phyloP scores from a whole-genome alignment of 2,797 vertebrate genomes.

The Darevskia mixta region DNA sequence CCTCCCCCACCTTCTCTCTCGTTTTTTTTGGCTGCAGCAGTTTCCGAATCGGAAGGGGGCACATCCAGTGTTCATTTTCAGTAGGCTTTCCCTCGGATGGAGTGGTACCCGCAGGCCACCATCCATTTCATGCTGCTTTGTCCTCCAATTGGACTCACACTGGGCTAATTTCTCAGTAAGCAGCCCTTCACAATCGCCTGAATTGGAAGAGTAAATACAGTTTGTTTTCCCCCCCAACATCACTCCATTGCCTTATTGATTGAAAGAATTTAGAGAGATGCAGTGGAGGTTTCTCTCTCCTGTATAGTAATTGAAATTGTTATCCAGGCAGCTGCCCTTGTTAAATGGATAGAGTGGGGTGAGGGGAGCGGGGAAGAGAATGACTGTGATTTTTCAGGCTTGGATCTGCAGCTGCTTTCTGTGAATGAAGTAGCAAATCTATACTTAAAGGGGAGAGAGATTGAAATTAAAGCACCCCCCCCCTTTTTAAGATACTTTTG shows the following conservation, averaged over 20 bases:
- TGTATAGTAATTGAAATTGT: slow-evolving; percentile 15
- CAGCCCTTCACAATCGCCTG: background rate
- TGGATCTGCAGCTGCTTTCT: background rate
- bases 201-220: slow-evolving; percentile 13
- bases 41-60: background rate
- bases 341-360: background rate
- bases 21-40: background rate
- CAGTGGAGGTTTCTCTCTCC: background rate
- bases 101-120: background rate
- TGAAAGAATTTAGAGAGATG: background rate
- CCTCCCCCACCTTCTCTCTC: fast-evolving
- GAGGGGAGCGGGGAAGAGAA: background rate
- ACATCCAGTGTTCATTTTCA: background rate
- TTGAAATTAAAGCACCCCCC: background rate
- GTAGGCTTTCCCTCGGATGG: background rate
- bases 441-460: background rate
- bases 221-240: slow-evolving; percentile 4
- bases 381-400: background rate
- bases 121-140: background rate
- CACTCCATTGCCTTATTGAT: background rate
- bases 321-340: background rate
- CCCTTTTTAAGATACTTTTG: background rate
- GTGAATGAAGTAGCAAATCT: background rate
- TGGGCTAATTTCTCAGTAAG: background rate
- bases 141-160: background rate